Base-by-base conservation (phyloP, 2,113 vertebrate genomes). In the Eolophus roseicapilla region DNA sequence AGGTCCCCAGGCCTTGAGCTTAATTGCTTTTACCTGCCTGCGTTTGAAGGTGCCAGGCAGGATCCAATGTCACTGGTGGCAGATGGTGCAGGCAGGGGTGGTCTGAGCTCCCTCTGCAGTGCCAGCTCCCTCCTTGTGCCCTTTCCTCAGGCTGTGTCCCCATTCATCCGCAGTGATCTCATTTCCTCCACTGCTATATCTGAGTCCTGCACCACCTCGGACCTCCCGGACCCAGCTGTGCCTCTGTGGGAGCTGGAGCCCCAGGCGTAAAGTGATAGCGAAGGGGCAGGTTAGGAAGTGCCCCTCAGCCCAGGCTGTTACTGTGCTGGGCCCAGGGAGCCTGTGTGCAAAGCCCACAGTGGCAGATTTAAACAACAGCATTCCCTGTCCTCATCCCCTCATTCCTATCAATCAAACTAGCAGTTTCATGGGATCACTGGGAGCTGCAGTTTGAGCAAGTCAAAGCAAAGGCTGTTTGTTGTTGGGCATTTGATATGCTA, bases 11-110 rank as follows among this genome's bases (percentile, higher is more conserved):
- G 77, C 67, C n/a, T 65, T 17, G 33, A 19, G 41, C 27, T 78
- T 86, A 88, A 88, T 93, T 91, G 93, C 80, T 86, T 86, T 65
- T 62, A 86, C 62, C 62, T 79, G 67, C 84, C 49, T 52, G 67
- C 3, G 1, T 15, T 31, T 4, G 43, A 23, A 17, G 55, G 49
- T 69, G 83, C 79, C 70, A 64, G n/a, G 78, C 6, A 46, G 52
- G 87, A 24, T 35, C 52, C 9, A 3, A 6, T 11, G 39, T 8
- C 16, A 52, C 12, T 1, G 4, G 82, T 31, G 86, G 7, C 95
- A 95, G 93, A 91, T 86, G 95, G 93, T 19, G 62, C 13, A 3
- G 27, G 41, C 27, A 4, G 9, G 43, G 46, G 62, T 55, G 90
- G 62, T 14, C 92, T 65, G 75, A 57, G 93, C 84, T 18, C 47